Base-by-base conservation (phyloP, 2,888 invertebrate species). In the Emmelina monodactyla region DNA sequence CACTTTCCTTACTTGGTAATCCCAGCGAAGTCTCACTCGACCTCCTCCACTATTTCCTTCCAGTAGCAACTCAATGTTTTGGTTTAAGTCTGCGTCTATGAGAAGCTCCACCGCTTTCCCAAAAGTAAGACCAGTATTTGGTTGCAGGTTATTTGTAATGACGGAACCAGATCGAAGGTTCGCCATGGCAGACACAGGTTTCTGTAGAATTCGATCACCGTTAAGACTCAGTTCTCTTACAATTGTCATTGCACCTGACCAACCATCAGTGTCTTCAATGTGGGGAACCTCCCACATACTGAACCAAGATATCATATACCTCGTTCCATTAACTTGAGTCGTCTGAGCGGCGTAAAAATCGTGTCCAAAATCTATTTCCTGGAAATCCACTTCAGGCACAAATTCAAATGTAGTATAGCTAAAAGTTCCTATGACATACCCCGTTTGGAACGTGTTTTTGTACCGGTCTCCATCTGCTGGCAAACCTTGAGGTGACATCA, bases 341-440 rank as follows among this genome's bases (percentile, higher is more conserved):
- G 80, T 72, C 39, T 78, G 73, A 2, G 71, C 58, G 1, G 82
- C 82, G 39, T 82, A 82, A 38, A 79, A 78, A 34, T 82, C 81
- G 40, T 78, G 76, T 0, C 82, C 71, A 37, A 56, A 78, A 44
- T 79, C 79, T 2, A 78, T 46, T 48, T 79, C 79, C 50, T 76
- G 71, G 44, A 79, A 78, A 6, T 50, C 50, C 1, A 52, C 49
- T 46, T 70, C 66, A 1, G 60, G 65, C 0, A 58, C 45, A 33
- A 78, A 79, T 41, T 66, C 56, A 41, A 63, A 65, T 0, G 67
- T 71, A 3, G 71, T 68, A 32, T 76, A 75, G 37, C 63, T 53
- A 37, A 81, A 82, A 14, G 51, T 54, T 1, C 82, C 82, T 28
- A 82, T 62, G 5, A 78, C 68, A 35, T 69, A 81, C 13, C 79